Evolutionary conservation across 2,113 vertebrate species (phyloP), one percentile per base, ranked within the genome.

Genomic region (Mormyrus lacerda): DNA sequence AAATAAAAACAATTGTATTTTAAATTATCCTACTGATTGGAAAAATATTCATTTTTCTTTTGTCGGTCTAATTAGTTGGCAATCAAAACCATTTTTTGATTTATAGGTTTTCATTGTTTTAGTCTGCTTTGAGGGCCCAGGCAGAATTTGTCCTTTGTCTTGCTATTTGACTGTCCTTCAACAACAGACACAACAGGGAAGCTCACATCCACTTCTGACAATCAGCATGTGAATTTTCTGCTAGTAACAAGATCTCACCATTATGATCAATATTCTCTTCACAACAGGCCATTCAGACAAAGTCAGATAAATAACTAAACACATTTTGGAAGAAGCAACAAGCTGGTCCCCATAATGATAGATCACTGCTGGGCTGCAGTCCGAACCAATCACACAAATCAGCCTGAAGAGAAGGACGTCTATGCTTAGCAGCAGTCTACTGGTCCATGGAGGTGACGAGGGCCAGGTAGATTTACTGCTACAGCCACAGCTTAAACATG

Each of bases 201-300:
- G 58, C 35, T 24, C 86, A 73, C 65, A 50, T 51, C 39, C 24
- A 55, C 42, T 76, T 87, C 53, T 85, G 45, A 58, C 35, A 90
- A 90, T 84, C 21, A 3, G 19, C 65, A 50, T 76, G 87, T 88
- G 88, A 73, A 86, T 58, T 89, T 88, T 89, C 55, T 55, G 51
- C 47, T 89, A 10, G 69, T 89, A 85, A 90, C 48, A 24, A 79
- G 91, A 83, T 83, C 61, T 45, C 58, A 35, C 31, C 83, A 69
- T 50, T 19, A 39, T 83, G 24, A 53, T 76, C 42, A 88, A 88
- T 87, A 87, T 85, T 65, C 58, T 89, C 48, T 51, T 87, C 48
- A 3, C 19, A 87, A 24, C 15, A 48, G 17, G 58, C 82, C 87
- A 55, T 88, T 88, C 44, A 19, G 4, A 88, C 48, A 88, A 84